Base-by-base conservation (phyloP, 2,888 invertebrate genomes). In the Trachelus iudaicus region DNA sequence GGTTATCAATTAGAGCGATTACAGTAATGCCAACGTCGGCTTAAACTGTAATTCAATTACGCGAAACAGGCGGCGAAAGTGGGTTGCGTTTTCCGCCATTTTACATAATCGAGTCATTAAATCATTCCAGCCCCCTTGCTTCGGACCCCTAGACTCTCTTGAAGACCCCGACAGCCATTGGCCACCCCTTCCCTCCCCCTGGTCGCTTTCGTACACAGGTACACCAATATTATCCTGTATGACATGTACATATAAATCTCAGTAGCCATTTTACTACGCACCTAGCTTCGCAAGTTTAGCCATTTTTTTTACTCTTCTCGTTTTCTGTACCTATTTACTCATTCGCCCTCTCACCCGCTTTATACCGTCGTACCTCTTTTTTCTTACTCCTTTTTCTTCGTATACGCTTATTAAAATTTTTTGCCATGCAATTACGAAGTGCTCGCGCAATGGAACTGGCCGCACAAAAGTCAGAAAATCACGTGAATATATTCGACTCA, bases 1-100 rank as follows among this genome's bases (percentile, higher is more conserved):
- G 86, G 88, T 89, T 89, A 90, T 89, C 89, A 89, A 89, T 89
- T 89, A 88, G 84, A 87, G 85, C 83, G 87, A 85, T 86, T 84
- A 81, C 84, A 84, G 83, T 84, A 83, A 85, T 84, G 83, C 84
- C 81, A 82, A 82, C 86, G 87, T 84, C 79, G 82, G 86, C 87
- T 88, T 87, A 85, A 87, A 85, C 87, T 85, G 85, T 88, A 87
- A 89, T 89, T 89, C 86, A 86, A 87, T 89, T 88, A 87, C 80
- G 81, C 79, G 79, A 75, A 80, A 77, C 76, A 77, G 80, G 80
- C 81, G 80, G 71, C 77, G 78, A 77, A 83, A 79, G 79, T 78
- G 81, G 79, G 79, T 75, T 34, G 81, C 76, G 81, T 30, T 73
- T 31, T 76, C 15, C 56, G 73, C 56, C 33, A 75, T 77, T 77